Percentiles rank a stretch among this genome's conserved stretches.
phyloP scores from a whole-genome alignment of 2,888 invertebrate species.

The Cerceris ruficornis region DNA sequence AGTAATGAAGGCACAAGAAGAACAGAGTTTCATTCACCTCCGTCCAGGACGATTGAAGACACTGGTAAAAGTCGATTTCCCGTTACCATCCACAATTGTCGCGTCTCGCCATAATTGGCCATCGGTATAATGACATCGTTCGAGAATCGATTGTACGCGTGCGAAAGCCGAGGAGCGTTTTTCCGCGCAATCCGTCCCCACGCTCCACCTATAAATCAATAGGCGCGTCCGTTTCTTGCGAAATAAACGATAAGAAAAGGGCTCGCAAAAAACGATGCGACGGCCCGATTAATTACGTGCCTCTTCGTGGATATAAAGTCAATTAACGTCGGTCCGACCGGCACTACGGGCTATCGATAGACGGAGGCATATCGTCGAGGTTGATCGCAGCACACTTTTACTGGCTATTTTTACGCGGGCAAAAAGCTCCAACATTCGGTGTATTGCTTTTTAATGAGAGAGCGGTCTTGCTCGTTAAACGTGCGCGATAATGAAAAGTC shows the following conservation, averaged over 20 bases:
- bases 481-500: no score
- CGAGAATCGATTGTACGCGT: conserved; percentile 49
- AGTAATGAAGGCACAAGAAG: neutral
- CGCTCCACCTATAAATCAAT: conserved; percentile 31
- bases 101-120: conserved; percentile 55
- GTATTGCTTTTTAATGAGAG: no score
- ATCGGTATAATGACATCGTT: conserved; percentile 50
- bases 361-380: neutral
- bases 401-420: no score
- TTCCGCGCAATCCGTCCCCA: conserved; percentile 4
- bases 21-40: conserved; percentile 26
- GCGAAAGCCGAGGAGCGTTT: conserved; percentile 25
- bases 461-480: no score
- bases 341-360: neutral
- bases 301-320: neutral
- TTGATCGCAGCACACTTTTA: neutral
- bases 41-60: conserved; percentile 9
- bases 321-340: conserved; percentile 6
- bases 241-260: neutral
- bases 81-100: conserved; percentile 55
- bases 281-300: neutral
- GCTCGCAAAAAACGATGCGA: neutral
- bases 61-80: conserved; percentile 52
- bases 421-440: no score
- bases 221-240: neutral